Conservation (phyloP, 2,888 invertebrate species). For the Caenorhabditis drosophilae region DNA sequence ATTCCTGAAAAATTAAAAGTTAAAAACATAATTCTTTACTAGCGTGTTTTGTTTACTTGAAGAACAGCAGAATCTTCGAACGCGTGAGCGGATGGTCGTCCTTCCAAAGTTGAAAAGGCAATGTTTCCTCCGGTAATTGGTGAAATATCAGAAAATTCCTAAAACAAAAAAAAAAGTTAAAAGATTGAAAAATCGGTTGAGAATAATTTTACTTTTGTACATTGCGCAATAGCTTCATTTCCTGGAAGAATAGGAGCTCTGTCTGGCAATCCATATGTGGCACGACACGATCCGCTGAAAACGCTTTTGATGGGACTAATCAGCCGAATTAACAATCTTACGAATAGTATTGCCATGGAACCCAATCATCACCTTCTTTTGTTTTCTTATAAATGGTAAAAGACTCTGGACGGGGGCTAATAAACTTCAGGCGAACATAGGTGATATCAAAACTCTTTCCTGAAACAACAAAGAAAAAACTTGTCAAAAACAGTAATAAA, state of each 20-base stretch:
- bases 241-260: conserved; percentile 78
- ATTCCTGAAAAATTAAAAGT: conserved; percentile 76
- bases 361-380: conserved; percentile 76
- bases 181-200: not conserved
- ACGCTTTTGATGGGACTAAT: not conserved
- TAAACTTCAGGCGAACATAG: conserved; percentile 89
- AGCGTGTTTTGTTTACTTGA: too few species aligned
- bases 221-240: conserved; percentile 89
- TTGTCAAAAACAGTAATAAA: not conserved
- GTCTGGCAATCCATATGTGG: conserved; percentile 86
- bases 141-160: conserved; percentile 93
- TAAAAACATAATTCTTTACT: not conserved
- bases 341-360: conserved; percentile 75
- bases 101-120: conserved; percentile 67
- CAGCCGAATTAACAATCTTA: conserved; percentile 12
- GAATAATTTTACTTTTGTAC: conserved; percentile 80
- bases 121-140: conserved; percentile 87
- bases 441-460: conserved; percentile 96
- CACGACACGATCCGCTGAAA: conserved; percentile 81
- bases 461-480: conserved; percentile 71
- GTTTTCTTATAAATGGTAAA: conserved; percentile 89
- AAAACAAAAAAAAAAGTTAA: not conserved
- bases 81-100: conserved; percentile 87
- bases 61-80: conserved; percentile 88
- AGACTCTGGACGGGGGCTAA: conserved; percentile 93